Evolutionary conservation across 2,113 vertebrate species (phyloP).

Genomic region (Bolborhynchus lineola): DNA sequence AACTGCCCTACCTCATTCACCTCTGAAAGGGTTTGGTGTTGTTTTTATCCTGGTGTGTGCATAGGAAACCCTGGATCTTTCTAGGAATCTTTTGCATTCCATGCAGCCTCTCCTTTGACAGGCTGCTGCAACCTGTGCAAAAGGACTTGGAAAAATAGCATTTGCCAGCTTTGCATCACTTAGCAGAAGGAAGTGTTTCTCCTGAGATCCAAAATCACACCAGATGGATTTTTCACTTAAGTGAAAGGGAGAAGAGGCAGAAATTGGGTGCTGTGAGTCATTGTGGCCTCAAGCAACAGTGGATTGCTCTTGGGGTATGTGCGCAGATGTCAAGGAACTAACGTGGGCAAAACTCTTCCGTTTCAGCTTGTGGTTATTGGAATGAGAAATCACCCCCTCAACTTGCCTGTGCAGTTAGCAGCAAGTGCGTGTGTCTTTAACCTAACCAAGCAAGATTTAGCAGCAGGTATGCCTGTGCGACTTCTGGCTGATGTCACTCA

Average conservation of each 20-base stretch:
- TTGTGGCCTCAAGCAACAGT: not conserved
- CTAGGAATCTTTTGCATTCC: not conserved
- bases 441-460: slow-evolving; percentile 96
- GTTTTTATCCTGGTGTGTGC: not conserved
- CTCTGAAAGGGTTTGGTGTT: not conserved
- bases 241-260: not conserved
- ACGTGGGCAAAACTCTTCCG: not conserved
- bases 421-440: slow-evolving; percentile 98
- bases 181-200: not conserved
- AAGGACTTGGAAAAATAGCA: not conserved
- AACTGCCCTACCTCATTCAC: not conserved
- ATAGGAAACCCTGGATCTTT: not conserved
- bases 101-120: not conserved
- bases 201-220: not conserved
- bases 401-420: slow-evolving; percentile 94
- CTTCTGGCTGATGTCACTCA: slow-evolving; percentile 91
- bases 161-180: not conserved
- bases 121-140: not conserved
- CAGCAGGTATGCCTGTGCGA: slow-evolving; percentile 91
- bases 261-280: not conserved
- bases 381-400: slow-evolving; percentile 96
- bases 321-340: not conserved
- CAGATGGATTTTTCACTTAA: slow-evolving; percentile 1
- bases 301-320: not conserved
- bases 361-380: slow-evolving; percentile 91